A percentile compares a stretch with the other conserved stretches of the same genome.
phyloP scores from a whole-genome alignment of 1,140 invertebrate species.

The Drosophila kohkoa region DNA sequence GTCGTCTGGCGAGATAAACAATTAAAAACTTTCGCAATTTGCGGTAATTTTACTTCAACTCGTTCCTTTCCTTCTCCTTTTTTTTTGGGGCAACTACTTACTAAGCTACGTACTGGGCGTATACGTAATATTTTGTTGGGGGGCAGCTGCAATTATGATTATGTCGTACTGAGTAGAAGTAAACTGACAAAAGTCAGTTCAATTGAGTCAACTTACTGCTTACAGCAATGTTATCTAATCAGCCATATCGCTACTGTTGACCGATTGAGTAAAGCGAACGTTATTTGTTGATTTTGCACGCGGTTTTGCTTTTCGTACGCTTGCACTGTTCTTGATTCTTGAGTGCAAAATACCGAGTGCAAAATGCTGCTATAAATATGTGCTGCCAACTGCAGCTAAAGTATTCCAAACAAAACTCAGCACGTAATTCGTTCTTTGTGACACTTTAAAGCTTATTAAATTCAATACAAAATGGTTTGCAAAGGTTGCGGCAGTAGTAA shows the following conservation, averaged over 20 bases:
- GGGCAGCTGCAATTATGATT: conserved; percentile 35
- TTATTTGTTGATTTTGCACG: conserved; percentile 70
- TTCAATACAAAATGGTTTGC: conserved; percentile 58
- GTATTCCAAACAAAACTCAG: not conserved
- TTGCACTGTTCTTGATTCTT: not conserved
- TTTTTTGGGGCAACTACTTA: conserved; percentile 14
- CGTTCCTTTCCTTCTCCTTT: not conserved
- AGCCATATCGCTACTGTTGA: conserved; percentile 23
- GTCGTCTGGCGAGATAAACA: conserved; percentile 69
- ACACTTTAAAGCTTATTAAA: conserved; percentile 1
- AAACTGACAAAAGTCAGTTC: conserved; percentile 1
- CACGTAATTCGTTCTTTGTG: not conserved
- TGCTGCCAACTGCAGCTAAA: conserved; percentile 45
- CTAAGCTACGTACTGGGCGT: conserved; percentile 29
- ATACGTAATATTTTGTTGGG: not conserved
- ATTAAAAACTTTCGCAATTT: conserved; percentile 83
- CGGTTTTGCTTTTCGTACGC: conserved; percentile 21
- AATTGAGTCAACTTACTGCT: conserved; percentile 7
- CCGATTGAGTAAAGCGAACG: conserved; percentile 14
- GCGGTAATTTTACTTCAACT: conserved; percentile 75
- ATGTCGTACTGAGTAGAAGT: conserved; percentile 35
- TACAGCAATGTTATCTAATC: conserved; percentile 50
- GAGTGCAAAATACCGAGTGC: conserved; percentile 58
- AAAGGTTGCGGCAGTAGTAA: conserved; percentile 66
- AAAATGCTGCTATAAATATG: conserved; percentile 36